Conservation (phyloP, 1,140 invertebrate species). For the Philotrypesis tridentata region DNA sequence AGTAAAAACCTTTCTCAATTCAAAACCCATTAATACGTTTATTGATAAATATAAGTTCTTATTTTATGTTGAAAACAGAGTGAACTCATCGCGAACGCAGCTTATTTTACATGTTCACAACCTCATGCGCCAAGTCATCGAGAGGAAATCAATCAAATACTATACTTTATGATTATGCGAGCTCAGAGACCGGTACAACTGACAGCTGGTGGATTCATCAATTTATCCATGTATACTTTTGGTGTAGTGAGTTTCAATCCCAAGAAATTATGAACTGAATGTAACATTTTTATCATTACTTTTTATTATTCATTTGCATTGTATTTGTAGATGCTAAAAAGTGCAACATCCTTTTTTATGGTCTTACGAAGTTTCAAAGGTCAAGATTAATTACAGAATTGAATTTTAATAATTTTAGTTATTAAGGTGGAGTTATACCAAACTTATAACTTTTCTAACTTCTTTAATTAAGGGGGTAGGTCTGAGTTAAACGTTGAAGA, state of each 20-base stretch:
- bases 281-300: neutral
- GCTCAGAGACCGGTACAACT: conserved; percentile 26
- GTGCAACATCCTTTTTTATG: neutral
- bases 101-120: conserved; percentile 11
- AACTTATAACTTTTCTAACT: too few relatives aligned
- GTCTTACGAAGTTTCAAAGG: neutral
- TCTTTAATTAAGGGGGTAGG: too few relatives aligned
- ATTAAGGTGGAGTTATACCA: neutral
- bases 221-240: conserved; percentile 29
- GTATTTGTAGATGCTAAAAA: neutral
- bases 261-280: too few relatives aligned
- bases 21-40: neutral
- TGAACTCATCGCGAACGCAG: neutral
- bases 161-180: conserved; percentile 13
- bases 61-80: conserved; percentile 1
- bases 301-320: neutral
- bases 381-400: neutral
- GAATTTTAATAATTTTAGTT: neutral
- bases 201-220: conserved; percentile 23
- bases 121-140: neutral
- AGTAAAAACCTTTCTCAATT: neutral
- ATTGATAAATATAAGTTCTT: too few relatives aligned
- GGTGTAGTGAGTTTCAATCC: neutral
- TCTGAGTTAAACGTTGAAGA: too few relatives aligned
- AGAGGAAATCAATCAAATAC: neutral